phyloP scores from a whole-genome alignment of 2,797 vertebrate genomes.

The Mormyrus hasselquistii region DNA sequence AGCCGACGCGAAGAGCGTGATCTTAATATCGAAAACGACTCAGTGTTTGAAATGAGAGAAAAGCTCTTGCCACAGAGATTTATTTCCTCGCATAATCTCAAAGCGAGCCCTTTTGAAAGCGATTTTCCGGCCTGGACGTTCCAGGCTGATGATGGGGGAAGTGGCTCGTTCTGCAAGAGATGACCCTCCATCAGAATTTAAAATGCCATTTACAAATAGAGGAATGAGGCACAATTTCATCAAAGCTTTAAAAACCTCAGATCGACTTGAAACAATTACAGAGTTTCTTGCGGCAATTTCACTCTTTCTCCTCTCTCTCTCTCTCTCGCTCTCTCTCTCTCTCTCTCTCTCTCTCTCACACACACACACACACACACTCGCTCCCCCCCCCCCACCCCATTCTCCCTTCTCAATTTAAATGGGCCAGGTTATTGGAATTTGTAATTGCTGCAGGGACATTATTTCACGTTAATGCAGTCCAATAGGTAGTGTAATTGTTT shows the following conservation, averaged over 20 bases:
- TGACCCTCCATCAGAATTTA: constrained; percentile 28
- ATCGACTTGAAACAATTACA: constrained; percentile 39
- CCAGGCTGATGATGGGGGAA: not conserved
- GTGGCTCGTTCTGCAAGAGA: constrained; percentile 5
- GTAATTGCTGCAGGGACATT: constrained; percentile 44
- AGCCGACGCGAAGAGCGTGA: not conserved
- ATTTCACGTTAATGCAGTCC: constrained; percentile 43
- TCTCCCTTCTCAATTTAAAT: constrained; percentile 36
- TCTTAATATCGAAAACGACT: not conserved
- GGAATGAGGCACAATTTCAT: constrained; percentile 38
- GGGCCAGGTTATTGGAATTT: constrained; percentile 46
- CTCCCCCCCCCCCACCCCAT: not conserved
- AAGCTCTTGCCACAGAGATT: not conserved
- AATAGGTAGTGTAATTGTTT: constrained; percentile 49
- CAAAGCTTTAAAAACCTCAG: constrained; percentile 32
- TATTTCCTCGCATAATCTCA: constrained; percentile 7
- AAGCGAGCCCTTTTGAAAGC: not conserved
- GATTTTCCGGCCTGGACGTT: not conserved
- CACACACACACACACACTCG: not conserved
- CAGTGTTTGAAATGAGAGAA: not conserved
- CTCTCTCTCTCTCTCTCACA: not conserved
- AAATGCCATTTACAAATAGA: constrained; percentile 35
- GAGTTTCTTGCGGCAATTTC: constrained; percentile 30
- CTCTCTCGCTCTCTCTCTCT: not conserved
- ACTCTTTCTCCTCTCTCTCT: not conserved